These are phyloP conservation scores for Magallana nippona DNA, from an alignment of 2,888 invertebrate genomes.

Conservation along the genomic window DNA sequence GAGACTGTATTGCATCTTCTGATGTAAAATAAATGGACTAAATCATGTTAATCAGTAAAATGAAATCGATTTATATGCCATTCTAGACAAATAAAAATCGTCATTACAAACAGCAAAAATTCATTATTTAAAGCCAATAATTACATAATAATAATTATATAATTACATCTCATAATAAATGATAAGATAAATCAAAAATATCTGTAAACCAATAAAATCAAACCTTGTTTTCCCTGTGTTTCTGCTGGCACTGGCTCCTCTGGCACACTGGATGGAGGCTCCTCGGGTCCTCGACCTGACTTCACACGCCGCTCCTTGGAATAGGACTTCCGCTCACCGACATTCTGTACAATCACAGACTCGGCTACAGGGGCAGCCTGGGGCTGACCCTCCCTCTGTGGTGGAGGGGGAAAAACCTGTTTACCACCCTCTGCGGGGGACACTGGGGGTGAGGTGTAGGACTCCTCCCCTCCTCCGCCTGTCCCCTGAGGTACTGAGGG, in stretches of 20 bases:
- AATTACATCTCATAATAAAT: too few relatives aligned
- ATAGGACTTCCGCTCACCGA: constrained; percentile 65
- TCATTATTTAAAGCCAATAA: too few relatives aligned
- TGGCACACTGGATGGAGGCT: constrained; percentile 48
- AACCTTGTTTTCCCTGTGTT: constrained; percentile 37
- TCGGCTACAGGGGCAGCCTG: constrained; percentile 40
- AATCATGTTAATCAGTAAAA: neutral
- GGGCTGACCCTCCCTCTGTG: constrained; percentile 30
- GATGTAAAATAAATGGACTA: neutral
- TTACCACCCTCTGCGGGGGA: constrained; percentile 1
- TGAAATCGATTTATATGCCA: neutral
- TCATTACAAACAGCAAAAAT: too few relatives aligned
- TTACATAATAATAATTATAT: too few relatives aligned
- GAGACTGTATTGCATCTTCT: constrained; percentile 13
- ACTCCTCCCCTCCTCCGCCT: neutral
- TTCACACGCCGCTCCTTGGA: constrained; percentile 64
- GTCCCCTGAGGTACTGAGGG: neutral
- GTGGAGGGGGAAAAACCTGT: constrained; percentile 36
- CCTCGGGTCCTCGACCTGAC: constrained; percentile 52
- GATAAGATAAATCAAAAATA: too few relatives aligned
- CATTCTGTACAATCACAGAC: constrained; percentile 43
- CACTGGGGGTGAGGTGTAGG: constrained; percentile 4
- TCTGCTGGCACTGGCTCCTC: constrained; percentile 51
- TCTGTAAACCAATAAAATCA: neutral
- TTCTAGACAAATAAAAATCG: neutral